Evolutionary conservation across 2,113 vertebrate genomes (phyloP).

Genomic region (Euleptes europaea): DNA sequence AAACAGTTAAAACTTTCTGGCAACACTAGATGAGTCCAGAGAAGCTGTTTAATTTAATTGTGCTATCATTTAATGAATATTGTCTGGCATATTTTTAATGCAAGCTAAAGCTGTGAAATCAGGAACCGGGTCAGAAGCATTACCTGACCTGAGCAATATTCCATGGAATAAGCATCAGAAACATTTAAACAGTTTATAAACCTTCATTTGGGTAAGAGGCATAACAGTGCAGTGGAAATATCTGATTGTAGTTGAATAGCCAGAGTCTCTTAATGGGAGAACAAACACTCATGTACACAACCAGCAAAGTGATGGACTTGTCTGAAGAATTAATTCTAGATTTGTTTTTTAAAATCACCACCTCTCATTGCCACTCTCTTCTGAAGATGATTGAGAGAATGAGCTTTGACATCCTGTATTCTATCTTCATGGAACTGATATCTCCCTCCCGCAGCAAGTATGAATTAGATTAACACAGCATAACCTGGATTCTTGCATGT

Average conservation of each 20-base stretch:
- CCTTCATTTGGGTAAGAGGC: background rate
- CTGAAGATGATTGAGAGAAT: slow-evolving; percentile 43
- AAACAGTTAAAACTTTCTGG: no score
- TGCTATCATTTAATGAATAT: background rate
- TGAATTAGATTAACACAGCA: slow-evolving; percentile 70
- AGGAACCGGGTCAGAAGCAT: background rate
- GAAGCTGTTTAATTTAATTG: background rate
- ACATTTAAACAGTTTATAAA: background rate
- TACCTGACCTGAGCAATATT: background rate
- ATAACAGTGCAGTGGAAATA: background rate
- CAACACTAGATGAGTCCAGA: background rate
- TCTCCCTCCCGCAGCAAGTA: slow-evolving; percentile 65
- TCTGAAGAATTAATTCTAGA: slow-evolving; percentile 24
- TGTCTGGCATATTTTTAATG: background rate
- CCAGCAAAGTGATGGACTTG: background rate
- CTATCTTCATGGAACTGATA: slow-evolving; percentile 67
- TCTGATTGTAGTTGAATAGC: background rate
- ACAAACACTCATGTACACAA: background rate
- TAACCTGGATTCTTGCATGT: slow-evolving; percentile 76
- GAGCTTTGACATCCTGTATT: slow-evolving; percentile 57
- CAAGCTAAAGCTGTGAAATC: background rate
- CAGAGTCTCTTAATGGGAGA: background rate
- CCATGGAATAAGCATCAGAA: background rate
- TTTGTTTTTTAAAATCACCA: slow-evolving; percentile 30
- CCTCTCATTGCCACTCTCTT: slow-evolving; percentile 42